phyloP scores from a whole-genome alignment of 2,888 invertebrate species.

The Drosophila nigritarsus region DNA sequence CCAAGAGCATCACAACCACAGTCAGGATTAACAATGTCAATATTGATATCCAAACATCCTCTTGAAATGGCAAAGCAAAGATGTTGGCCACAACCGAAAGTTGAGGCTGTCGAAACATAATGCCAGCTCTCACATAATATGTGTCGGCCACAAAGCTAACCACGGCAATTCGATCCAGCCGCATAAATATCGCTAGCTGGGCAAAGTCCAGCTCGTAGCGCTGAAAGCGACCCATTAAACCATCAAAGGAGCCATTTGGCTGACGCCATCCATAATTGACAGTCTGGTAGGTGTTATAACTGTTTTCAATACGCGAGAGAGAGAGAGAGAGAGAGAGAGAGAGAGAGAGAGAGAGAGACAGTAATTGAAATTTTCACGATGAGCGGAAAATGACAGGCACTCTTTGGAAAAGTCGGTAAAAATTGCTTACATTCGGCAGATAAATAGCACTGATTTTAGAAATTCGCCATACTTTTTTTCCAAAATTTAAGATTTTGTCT shows the following conservation, averaged over 20 bases:
- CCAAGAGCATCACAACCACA: constrained; percentile 69
- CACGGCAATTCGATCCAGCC: constrained; percentile 86
- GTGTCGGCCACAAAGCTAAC: constrained; percentile 87
- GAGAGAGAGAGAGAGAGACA: too few relatives aligned
- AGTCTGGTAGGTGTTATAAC: constrained; percentile 83
- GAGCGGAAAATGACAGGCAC: background rate
- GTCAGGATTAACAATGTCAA: constrained; percentile 79
- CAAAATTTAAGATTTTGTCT: background rate
- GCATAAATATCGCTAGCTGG: constrained; percentile 87
- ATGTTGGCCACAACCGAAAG: constrained; percentile 88
- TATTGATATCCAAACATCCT: constrained; percentile 86
- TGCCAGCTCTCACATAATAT: constrained; percentile 86
- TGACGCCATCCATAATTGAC: constrained; percentile 86
- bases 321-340: background rate
- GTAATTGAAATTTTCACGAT: background rate
- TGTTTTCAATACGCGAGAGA: constrained; percentile 37
- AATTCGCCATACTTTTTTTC: background rate
- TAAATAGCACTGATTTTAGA: background rate
- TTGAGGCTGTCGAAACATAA: constrained; percentile 88
- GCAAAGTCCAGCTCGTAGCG: constrained; percentile 86
- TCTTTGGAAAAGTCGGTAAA: background rate
- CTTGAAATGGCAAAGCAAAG: constrained; percentile 87
- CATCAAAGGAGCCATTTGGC: constrained; percentile 87
- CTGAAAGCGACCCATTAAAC: constrained; percentile 87
- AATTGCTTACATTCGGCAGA: background rate